phyloP scores from a whole-genome alignment of 2,113 vertebrate species.

The Albula goreensis region DNA sequence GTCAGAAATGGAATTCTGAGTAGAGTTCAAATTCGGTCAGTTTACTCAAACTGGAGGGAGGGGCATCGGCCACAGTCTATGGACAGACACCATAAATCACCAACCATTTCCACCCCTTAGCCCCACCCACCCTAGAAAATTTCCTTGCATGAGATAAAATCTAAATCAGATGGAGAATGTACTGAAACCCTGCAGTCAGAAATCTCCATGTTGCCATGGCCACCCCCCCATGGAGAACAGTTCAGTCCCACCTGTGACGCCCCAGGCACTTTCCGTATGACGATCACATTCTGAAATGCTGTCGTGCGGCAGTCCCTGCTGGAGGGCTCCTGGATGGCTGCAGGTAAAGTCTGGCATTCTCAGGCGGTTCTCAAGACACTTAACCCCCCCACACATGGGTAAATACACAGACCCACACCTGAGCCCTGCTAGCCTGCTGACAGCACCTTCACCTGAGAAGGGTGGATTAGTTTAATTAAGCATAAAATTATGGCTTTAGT shows the following conservation, averaged over 20 bases:
- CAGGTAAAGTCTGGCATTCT: background rate
- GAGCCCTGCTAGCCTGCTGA: background rate
- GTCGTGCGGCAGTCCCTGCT: background rate
- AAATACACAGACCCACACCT: background rate
- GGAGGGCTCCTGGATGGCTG: background rate
- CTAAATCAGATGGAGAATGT: no score
- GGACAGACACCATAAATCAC: no score
- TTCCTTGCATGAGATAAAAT: no score
- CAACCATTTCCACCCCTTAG: no score
- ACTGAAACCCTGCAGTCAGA: no score
- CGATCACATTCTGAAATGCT: background rate
- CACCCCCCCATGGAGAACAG: background rate
- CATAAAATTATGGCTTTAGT: background rate
- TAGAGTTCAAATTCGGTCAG: no score
- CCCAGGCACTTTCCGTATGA: background rate
- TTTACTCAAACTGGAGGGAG: no score
- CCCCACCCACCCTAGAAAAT: no score
- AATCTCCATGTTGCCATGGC: no score
- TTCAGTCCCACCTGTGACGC: background rate
- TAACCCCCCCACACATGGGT: background rate
- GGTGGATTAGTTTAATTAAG: background rate
- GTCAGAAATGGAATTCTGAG: no score
- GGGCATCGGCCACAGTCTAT: no score
- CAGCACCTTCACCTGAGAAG: background rate
- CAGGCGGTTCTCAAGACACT: background rate